phyloP scores from a whole-genome alignment of 2,888 invertebrate genomes.

The Aradus depressus region DNA sequence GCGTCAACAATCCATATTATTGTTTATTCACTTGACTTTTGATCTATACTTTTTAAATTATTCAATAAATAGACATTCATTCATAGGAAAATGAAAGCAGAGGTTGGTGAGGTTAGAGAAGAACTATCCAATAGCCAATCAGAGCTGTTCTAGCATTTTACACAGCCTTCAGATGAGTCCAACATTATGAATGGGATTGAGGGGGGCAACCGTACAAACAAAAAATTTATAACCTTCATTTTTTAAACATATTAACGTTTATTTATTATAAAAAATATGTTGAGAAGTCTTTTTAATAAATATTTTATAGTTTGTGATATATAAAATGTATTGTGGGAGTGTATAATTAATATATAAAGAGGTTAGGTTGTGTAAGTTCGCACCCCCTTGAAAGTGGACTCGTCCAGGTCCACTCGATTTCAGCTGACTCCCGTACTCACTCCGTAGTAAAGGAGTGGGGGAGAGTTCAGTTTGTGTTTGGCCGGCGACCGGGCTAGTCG shows the following conservation, averaged over 20 bases:
- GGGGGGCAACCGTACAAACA: constrained; percentile 19
- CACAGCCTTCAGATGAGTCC: constrained; percentile 25
- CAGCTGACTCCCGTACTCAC: constrained; percentile 31
- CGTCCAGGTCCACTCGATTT: constrained; percentile 30
- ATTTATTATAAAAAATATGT: not conserved
- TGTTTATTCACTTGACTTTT: too few species aligned
- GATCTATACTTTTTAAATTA: too few species aligned
- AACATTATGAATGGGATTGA: constrained; percentile 26
- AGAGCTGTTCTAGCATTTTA: constrained; percentile 23
- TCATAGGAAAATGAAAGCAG: too few species aligned
- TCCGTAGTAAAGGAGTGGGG: constrained; percentile 25
- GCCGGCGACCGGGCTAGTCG: constrained; percentile 22
- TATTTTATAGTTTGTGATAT: not conserved
- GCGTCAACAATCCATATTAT: too few species aligned
- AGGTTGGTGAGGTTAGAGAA: too few species aligned
- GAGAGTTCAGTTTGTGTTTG: constrained; percentile 25
- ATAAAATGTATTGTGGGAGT: not conserved
- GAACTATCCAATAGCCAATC: too few species aligned
- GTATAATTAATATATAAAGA: not conserved
- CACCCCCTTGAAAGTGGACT: constrained; percentile 37
- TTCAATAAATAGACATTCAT: too few species aligned
- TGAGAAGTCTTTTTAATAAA: not conserved
- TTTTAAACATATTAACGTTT: constrained; percentile 1
- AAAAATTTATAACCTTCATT: constrained; percentile 20
- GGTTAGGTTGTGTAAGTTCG: not conserved